Base-by-base conservation (phyloP, 2,888 invertebrate genomes). In the Crocallis elinguaria region DNA sequence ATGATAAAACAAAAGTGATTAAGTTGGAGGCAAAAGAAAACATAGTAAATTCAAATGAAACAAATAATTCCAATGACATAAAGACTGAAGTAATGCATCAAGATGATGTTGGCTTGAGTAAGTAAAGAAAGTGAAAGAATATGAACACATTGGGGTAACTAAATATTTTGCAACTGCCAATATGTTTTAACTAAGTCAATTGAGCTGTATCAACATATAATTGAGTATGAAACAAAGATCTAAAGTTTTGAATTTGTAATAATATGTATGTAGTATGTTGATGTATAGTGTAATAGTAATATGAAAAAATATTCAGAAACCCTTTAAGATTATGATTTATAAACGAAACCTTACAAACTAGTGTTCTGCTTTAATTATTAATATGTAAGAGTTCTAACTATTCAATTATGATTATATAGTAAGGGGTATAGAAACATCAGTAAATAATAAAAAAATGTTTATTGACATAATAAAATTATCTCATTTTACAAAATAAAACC, bases 1-100 rank as follows among this genome's bases (percentile, higher is more conserved):
- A 75, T 57, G 69, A 79, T 63, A 84, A 81, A 45, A 51, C 77
- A 0, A 87, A 89, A 70, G 63, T 85, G 5, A 72, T 82, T 8
- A 87, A 89, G 70, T 52, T 83, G 37, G 83, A 84, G 57, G 42
- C 74, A 7, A 79, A 81, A 51, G 70, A 79, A 33, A 78, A 80
- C 7, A 32, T 21, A 6, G 8, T 29, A 9, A 17, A n/a, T 29
- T 29, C 19, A 13, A 11, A 36, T 38, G 21, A 21, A 25, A 33
- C 7, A 12, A 30, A 27, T 38, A 25, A 16, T 17, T 36, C 23
- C 23, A 23, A n/a, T 51, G 54, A 59, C 38, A 43, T 65, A 8
- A 62, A 62, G 44, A 63, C 57, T 56, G 61, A 62, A 41, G n/a
- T n/a, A 25, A 11, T 54, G 36, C 19, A 37, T 13, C 23, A 23